phyloP scores from a whole-genome alignment of 2,113 vertebrate genomes.

The Hippocampus comes region DNA sequence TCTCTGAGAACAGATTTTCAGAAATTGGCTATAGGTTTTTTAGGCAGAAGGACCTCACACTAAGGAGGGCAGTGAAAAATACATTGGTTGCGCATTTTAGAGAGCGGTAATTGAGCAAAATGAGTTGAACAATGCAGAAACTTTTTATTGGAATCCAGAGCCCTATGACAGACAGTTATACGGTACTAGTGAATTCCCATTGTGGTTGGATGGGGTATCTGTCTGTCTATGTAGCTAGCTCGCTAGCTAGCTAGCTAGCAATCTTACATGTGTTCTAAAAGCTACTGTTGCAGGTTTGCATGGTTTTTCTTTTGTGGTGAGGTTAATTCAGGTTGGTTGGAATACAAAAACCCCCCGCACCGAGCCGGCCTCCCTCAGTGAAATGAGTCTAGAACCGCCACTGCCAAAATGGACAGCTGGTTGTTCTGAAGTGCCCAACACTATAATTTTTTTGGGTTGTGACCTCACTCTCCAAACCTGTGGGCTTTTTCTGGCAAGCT shows the following conservation, averaged over 20 bases:
- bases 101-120: conserved; percentile 41
- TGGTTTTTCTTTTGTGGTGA: no score
- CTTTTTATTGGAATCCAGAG: not conserved
- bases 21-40: not conserved
- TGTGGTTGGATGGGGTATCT: not conserved
- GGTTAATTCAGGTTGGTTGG: not conserved
- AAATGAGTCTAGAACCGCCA: not conserved
- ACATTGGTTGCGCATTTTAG: conserved; percentile 14
- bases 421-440: not conserved
- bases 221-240: not conserved
- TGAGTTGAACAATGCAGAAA: conserved; percentile 44
- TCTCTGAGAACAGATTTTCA: not conserved
- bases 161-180: no score
- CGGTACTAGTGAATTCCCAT: not conserved
- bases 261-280: no score
- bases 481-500: not conserved
- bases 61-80: conserved; percentile 25
- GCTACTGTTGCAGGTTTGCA: no score
- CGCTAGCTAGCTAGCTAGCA: no score
- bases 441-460: not conserved
- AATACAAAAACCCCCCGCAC: not conserved
- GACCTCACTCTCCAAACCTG: not conserved
- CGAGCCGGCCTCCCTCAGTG: not conserved
- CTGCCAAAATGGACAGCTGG: not conserved
- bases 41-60: conserved; percentile 61